Evolutionary conservation across 37 sponge, comb jelly and placozoan species (phyloP), one percentile per base, ranked within the genome.

Genomic region (Ephydatia muelleri): DNA sequence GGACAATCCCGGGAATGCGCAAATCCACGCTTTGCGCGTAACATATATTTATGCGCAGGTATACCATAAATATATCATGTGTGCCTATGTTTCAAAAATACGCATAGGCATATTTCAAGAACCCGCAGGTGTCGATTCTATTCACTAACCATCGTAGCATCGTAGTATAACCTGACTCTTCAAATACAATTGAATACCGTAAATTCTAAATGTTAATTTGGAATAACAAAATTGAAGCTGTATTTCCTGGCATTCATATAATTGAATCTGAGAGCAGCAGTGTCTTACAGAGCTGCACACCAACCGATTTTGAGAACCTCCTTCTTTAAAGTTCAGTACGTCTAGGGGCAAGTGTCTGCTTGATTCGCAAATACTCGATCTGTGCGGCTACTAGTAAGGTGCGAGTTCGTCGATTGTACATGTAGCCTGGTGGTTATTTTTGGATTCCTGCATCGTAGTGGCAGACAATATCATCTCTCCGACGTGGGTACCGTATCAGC

Each of bases 341-440:
- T 57, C 6, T 57, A 57, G 57, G 57, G 9, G 57, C 57, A 57
- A 43, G 43, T 43, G 43, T 43, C 43, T 43, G 43, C 43, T 57
- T 57, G 57, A 57, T 57, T 57, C 57, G 57, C 57, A 57, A 57
- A 57, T 57, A 57, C 57, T 57, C 57, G n/a, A n/a, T n/a, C n/a
- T n/a, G n/a, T n/a, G n/a, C n/a, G n/a, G n/a, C n/a, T n/a, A n/a
- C n/a, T n/a, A n/a, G 57, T 57, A 57, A 14, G 57, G 57, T 57
- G 16, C 57, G 19, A 21, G 57, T 43, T 43, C 47, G 47, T 43
- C 47, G 47, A 57, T 57, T n/a, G n/a, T n/a, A n/a, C n/a, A n/a
- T 57, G 57, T 57, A 57, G 57, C 57, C 57, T 57, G 57, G 57
- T 14, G 57, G 57, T 57, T 14, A 13, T 5, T 9, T 43, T 43